Base-by-base conservation (phyloP, 2,113 vertebrate species). In the Lophius piscatorius region DNA sequence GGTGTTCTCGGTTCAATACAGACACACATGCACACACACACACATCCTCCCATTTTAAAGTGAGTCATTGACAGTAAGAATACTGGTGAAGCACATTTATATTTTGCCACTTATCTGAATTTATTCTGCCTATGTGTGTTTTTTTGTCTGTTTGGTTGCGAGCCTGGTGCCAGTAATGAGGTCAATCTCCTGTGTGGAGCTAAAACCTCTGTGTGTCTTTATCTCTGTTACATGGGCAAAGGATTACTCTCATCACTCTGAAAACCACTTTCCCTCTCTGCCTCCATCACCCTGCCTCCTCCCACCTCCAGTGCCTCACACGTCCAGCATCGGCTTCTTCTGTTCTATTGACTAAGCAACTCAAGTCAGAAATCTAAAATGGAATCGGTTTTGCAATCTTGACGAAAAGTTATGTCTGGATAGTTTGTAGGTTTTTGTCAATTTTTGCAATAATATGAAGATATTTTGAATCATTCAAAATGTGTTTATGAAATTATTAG, bases 1-100 rank as follows among this genome's bases (percentile, higher is more conserved):
- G 91, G 91, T 93, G 90, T 91, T 92, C 89, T 91, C 86, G 88
- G 88, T 94, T 95, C 94, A 93, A 93, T 95, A 92, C 89, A 92
- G 92, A 90, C 84, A 67, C 40, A 56, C 51, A 39, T 29, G 57
- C 51, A 33, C 34, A 50, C 54, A 67, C 35, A 45, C 61, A 63
- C 21, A 63, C 44, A 60, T 65, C 68, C 72, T 17, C 59, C 13
- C 18, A 41, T 50, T 52, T 54, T 23, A 38, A 46, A 73, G 46
- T 61, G 29, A 75, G 23, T 74, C 67, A 66, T 39, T 68, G 46
- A 77, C 16, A 55, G 52, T 54, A 55, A 65, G 33, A 65, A 41
- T 69, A 47, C 63, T 28, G 40, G 18, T 70, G 39, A 39, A 55
- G 41, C 55, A 36, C 34, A 31, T 63, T 57, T 60, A 31, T 59